Evolutionary conservation across 2,888 invertebrate species (phyloP).

Genomic region (Dione vanillae): DNA sequence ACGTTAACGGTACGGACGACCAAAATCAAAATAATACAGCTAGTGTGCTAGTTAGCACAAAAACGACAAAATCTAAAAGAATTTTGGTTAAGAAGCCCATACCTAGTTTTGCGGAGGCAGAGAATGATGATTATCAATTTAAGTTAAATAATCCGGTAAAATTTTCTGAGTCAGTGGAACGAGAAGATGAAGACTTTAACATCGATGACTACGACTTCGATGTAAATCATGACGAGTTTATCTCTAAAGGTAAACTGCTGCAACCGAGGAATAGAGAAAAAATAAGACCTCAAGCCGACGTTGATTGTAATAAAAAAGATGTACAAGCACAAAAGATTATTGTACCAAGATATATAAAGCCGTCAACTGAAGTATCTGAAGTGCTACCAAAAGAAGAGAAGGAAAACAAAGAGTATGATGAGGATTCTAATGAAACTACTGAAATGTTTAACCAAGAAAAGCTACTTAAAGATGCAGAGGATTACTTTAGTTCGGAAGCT

Average conservation of each 20-base stretch:
- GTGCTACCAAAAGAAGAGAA: slow-evolving; percentile 50
- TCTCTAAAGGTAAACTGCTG: slow-evolving; percentile 64
- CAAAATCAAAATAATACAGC: not conserved
- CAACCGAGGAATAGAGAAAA: slow-evolving; percentile 61
- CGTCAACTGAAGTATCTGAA: slow-evolving; percentile 48
- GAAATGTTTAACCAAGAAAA: slow-evolving; percentile 44
- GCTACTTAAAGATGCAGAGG: slow-evolving; percentile 45
- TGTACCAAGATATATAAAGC: slow-evolving; percentile 45
- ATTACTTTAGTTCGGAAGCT: slow-evolving; percentile 58
- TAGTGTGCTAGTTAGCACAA: not conserved
- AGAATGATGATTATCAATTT: slow-evolving; percentile 67
- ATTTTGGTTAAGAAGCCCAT: slow-evolving; percentile 69
- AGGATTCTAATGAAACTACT: slow-evolving; percentile 56
- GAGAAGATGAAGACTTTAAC: slow-evolving; percentile 76
- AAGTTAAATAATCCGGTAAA: slow-evolving; percentile 54
- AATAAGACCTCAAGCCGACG: slow-evolving; percentile 37
- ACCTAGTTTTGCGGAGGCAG: slow-evolving; percentile 66
- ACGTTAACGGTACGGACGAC: not conserved
- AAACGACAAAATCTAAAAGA: slow-evolving; percentile 33
- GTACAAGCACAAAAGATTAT: slow-evolving; percentile 39
- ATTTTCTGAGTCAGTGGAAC: slow-evolving; percentile 61
- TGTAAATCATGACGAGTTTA: slow-evolving; percentile 71
- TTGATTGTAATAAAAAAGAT: slow-evolving; percentile 36
- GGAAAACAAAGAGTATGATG: slow-evolving; percentile 59
- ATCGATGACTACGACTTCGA: slow-evolving; percentile 75